Percentiles rank a stretch among this genome's conserved stretches.
phyloP scores from a whole-genome alignment of 64 coral and sea anemone genomes.

The Actinia tenebrosa region DNA sequence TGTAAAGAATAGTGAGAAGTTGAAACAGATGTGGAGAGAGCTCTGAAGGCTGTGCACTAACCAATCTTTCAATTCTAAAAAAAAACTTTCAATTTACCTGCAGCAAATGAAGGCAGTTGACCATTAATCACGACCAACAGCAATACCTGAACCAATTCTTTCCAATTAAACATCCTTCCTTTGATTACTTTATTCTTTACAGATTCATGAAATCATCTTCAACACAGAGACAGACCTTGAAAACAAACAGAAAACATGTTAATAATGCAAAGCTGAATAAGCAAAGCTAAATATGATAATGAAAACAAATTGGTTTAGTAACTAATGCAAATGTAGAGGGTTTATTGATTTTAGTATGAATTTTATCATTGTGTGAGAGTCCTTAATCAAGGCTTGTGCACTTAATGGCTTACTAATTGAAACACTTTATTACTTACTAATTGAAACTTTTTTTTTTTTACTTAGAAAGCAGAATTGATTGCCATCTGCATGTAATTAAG shows the following conservation, averaged over 20 bases:
- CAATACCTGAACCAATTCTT: not conserved
- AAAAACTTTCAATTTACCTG: not conserved
- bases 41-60: no score
- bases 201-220: conserved; percentile 21
- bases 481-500: no score
- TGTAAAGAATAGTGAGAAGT: no score
- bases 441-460: no score
- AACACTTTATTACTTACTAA: no score
- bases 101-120: not conserved
- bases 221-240: not conserved
- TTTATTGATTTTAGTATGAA: no score
- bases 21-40: no score
- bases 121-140: not conserved
- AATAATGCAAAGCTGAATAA: not conserved
- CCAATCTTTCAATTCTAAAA: not conserved
- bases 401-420: no score
- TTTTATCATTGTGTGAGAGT: no score
- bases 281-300: not conserved
- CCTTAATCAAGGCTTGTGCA: no score
- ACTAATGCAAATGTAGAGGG: no score
- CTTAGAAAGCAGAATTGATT: no score
- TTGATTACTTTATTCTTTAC: not conserved
- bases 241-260: not conserved
- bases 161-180: not conserved
- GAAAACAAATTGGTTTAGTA: not conserved